Evolutionary conservation across 2,888 invertebrate genomes (phyloP), one percentile per base, ranked within the genome.

Genomic region (Andricus quercusramuli): DNA sequence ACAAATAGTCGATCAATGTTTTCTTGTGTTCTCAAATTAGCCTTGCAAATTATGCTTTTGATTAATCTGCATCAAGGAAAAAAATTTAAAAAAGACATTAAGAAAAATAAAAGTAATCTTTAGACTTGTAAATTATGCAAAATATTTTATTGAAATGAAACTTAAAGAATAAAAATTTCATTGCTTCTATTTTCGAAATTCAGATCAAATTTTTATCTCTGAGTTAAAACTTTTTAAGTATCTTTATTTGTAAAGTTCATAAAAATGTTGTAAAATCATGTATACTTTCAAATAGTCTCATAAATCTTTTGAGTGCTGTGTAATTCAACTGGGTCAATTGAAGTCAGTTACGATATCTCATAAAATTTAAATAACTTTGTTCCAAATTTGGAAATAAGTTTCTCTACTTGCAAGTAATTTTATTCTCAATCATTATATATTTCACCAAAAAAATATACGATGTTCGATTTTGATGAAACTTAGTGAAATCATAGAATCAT

Each of bases 1-100:
- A 15, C 65, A 68, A 77, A 70, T 51, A 70, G 70, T 70, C 29
- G 32, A 70, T 70, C 47, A 70, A 51, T 51, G 32, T 51, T 70
- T 51, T 51, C 47, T 29, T 29, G 32, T 29, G 47, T 29, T 70
- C 20, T 29, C 8, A 11, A 51, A 51, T 70, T 20, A 70, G 47
- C 47, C 47, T 70, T 47, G 70, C 17, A 70, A 70, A 25, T 51
- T 70, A 11, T 25, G 6, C 25, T 6, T 47, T n/a, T 22, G 9
- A 29, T 70, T 20, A 11, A 8, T 70, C 13, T 51, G 44, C 25
- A 51, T 22, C 9, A 70, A 25, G 1, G 29, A 51, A 4, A 20
- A 20, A 17, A 20, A 29, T 20, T 3, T 6, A 29, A 20, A 32
- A 68, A 68, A 22, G n/a, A n/a, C 9, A 56, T 56, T n/a, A n/a